Conservation (phyloP, 2,113 vertebrate genomes). For the Craseonycteris thonglongyai region DNA sequence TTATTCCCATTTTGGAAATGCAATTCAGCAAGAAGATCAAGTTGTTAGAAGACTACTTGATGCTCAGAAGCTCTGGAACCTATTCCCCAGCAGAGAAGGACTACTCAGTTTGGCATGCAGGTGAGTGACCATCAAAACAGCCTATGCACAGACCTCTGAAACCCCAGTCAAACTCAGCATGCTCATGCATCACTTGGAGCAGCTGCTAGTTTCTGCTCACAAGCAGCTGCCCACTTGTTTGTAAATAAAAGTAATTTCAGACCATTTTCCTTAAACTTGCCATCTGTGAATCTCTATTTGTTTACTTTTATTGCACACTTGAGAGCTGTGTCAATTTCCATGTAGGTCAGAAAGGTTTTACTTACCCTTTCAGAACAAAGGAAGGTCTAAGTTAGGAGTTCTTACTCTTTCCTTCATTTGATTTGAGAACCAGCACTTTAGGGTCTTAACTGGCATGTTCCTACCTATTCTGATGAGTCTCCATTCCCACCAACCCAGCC, state of each 20-base stretch:
- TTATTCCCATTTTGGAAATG: constrained; percentile 83
- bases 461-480: neutral
- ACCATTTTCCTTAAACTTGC: neutral
- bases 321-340: neutral
- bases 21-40: constrained; percentile 90
- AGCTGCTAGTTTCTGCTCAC: neutral
- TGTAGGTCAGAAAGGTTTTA: neutral
- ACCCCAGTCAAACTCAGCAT: neutral
- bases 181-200: neutral
- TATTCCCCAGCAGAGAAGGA: constrained; percentile 77
- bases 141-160: neutral
- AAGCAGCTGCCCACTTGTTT: neutral
- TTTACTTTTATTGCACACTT: neutral
- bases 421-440: neutral
- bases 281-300: neutral
- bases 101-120: constrained; percentile 78
- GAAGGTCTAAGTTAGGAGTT: neutral
- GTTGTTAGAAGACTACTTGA: constrained; percentile 78
- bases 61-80: constrained; percentile 73
- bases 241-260: neutral
- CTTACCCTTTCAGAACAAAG: neutral
- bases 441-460: too few species aligned
- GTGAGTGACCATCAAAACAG: constrained; percentile 67
- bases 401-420: neutral
- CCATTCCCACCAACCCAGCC: neutral